Evolutionary conservation across 2,113 vertebrate species (phyloP), one percentile per base, ranked within the genome.

Genomic region (Telmatochromis sp.): DNA sequence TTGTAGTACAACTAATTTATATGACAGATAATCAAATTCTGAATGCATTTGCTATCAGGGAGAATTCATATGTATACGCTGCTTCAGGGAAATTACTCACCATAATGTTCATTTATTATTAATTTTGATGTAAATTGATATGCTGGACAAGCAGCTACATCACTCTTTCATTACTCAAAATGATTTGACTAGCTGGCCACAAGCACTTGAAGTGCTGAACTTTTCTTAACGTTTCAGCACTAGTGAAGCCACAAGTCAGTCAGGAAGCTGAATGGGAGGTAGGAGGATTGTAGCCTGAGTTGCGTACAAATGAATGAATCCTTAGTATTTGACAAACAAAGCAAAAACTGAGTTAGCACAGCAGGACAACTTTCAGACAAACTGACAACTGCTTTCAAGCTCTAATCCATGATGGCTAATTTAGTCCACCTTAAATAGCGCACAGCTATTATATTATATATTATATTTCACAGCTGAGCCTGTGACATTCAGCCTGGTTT

Each of bases 391-490:
- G 63, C 79, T 75, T 33, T 65, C 45, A 58, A 7, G 7, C 73
- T n/a, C 17, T 50, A 35, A 80, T 71, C 57, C 40, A 37, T 3
- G 55, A 4, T 12, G 35, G 65, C 37, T 54, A 42, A 57, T 42
- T 65, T 28, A 45, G 73, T 81, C 23, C 82, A 68, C 31, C 40
- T 65, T 47, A 55, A 78, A 50, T 19, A 21, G 68, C 23, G 6
- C 68, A 26, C 40, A 75, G 68, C 23, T 68, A 37, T 37, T 65
- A 65, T 65, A 65, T 65, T 58, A 58, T 58, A 58, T 58, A 28
- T 58, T 37, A 37, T 68, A 68, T 47, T 92, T 88, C 81, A 57
- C 80, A 85, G 85, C 91, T 93, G 88, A 21, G 50, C 42, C 57
- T 37, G 81, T 51, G 51, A 63, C 47, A 45, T 19, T 45, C 21